phyloP scores from a whole-genome alignment of 2,797 vertebrate species.

The Anas georgica region DNA sequence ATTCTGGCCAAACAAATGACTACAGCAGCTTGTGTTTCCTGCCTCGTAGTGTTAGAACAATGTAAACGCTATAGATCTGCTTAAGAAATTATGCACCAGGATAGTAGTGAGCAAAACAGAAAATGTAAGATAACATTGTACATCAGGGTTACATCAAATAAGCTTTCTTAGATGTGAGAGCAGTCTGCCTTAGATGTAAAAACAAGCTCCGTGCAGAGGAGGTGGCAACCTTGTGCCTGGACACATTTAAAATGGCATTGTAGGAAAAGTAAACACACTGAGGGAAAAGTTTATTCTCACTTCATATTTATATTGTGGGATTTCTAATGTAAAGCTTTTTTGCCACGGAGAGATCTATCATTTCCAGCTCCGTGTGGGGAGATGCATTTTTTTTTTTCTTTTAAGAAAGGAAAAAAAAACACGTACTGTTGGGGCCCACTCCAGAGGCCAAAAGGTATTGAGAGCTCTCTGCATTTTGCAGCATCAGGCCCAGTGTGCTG shows the following conservation, averaged over 20 bases:
- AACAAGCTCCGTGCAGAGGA: not conserved
- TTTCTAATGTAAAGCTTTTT: not conserved
- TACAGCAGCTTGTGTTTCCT: not conserved
- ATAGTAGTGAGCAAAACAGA: not conserved
- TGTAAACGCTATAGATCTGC: not conserved
- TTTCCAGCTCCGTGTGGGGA: not conserved
- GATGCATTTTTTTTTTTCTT: not conserved
- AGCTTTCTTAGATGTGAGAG: not conserved
- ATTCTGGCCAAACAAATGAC: not conserved
- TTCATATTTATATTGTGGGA: not conserved
- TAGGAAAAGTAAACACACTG: not conserved
- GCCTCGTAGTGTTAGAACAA: not conserved
- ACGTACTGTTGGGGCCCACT: not conserved
- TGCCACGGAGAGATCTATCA: not conserved
- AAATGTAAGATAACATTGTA: not conserved
- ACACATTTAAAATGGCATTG: not conserved
- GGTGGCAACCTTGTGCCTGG: not conserved
- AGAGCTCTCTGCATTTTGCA: not conserved
- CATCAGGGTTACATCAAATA: not conserved
- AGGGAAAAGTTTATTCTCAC: not conserved
- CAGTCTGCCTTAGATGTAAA: not conserved
- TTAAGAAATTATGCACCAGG: not conserved
- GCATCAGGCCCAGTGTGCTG: not conserved
- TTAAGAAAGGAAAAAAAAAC: not conserved
- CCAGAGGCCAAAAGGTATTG: not conserved